Conservation (phyloP, 2,113 vertebrate species). For the Sitta europaea region DNA sequence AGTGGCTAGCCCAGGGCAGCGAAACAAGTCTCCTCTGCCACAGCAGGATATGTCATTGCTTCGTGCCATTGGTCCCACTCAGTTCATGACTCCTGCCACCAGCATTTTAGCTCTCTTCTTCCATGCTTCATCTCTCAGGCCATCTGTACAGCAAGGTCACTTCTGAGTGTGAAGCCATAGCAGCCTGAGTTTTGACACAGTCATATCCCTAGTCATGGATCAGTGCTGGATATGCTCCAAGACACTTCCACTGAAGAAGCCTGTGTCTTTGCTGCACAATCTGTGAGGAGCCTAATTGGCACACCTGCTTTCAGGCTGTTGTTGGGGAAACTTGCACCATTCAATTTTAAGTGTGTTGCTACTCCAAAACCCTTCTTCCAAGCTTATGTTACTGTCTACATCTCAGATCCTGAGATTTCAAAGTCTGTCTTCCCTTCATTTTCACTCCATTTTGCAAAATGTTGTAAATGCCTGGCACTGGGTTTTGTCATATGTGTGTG, state of each 20-base stretch:
- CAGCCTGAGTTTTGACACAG: neutral
- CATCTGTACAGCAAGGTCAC: conserved; percentile 60
- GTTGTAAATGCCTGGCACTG: neutral
- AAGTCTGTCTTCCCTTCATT: neutral
- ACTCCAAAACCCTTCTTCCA: neutral
- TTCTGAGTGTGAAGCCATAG: neutral
- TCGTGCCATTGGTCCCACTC: neutral
- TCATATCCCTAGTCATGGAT: neutral
- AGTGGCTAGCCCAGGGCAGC: neutral
- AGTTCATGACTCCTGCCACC: conserved; percentile 24
- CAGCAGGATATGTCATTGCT: neutral
- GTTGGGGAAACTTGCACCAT: neutral
- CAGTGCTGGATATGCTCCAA: conserved; percentile 22
- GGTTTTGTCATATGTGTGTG: neutral
- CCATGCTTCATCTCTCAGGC: conserved; percentile 56
- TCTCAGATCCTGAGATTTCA: neutral
- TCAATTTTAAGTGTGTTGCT: neutral
- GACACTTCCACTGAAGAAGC: neutral
- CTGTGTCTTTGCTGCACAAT: neutral
- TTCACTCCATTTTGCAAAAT: neutral
- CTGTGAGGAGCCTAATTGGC: conserved; percentile 14
- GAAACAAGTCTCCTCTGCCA: neutral
- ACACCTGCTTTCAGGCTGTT: conserved; percentile 37
- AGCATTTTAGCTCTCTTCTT: neutral
- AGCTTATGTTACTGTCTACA: neutral